Conservation (phyloP, 2,888 invertebrate genomes). For the Agapostemon virescens region DNA sequence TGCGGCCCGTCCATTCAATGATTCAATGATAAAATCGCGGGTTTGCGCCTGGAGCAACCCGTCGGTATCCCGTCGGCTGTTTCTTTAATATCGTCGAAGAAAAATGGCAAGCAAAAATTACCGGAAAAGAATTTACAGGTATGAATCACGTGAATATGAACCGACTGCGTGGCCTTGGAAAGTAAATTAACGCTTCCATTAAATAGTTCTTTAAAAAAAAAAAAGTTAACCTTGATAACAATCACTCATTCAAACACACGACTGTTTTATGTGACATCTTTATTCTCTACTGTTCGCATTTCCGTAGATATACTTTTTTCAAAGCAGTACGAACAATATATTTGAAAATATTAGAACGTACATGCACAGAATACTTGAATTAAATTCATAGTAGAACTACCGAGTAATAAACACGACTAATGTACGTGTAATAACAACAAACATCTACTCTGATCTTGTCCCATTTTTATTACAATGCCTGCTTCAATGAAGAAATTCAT, state of each 20-base stretch:
- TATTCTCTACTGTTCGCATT: background rate
- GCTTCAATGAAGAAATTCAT: too few relatives aligned
- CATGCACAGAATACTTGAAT: background rate
- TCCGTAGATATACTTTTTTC: background rate
- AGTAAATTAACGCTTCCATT: background rate
- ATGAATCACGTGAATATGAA: background rate
- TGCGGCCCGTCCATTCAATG: conserved; percentile 44
- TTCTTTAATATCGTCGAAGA: conserved; percentile 35
- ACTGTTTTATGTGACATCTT: background rate
- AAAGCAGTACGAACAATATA: background rate
- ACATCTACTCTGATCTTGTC: too few relatives aligned
- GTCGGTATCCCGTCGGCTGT: conserved; percentile 20
- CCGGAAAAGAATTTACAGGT: too few relatives aligned
- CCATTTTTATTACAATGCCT: too few relatives aligned
- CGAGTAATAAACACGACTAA: too few relatives aligned
- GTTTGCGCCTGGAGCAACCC: conserved; percentile 32
- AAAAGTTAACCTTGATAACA: background rate
- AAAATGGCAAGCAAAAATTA: conserved; percentile 34
- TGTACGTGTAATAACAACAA: too few relatives aligned
- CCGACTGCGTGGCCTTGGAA: background rate
- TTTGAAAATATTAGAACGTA: background rate
- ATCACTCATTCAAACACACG: background rate
- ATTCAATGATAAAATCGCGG: conserved; percentile 62
- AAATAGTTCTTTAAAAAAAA: background rate
- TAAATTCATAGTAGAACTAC: too few relatives aligned